Conservation (phyloP, 2,113 vertebrate genomes). For the Cryptotis parvus region DNA sequence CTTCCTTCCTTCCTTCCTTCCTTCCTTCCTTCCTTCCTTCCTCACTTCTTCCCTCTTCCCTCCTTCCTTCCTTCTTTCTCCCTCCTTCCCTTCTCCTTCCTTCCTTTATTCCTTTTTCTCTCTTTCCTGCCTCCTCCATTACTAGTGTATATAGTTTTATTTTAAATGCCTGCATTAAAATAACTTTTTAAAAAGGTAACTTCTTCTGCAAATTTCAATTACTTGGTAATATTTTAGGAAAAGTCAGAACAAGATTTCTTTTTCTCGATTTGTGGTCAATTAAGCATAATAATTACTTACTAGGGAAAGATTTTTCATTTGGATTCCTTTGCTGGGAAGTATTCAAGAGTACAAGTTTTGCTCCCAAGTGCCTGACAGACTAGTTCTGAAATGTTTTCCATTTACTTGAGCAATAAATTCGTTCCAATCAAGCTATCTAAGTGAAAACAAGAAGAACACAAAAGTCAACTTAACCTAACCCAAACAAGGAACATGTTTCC, state of each 20-base stretch:
- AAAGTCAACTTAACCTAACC: slow-evolving; percentile 49
- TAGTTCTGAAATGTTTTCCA: slow-evolving; percentile 52
- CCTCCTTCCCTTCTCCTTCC: too few species aligned
- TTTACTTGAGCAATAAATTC: slow-evolving; percentile 42
- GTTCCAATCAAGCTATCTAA: slow-evolving; percentile 44
- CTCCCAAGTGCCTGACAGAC: slow-evolving; percentile 48
- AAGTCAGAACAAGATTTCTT: background rate
- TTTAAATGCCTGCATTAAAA: slow-evolving; percentile 24
- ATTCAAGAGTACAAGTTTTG: background rate
- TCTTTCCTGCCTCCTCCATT: too few species aligned
- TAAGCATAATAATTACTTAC: background rate
- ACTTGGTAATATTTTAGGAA: slow-evolving; percentile 44
- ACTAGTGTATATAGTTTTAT: background rate
- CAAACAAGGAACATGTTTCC: background rate
- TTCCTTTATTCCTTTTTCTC: too few species aligned
- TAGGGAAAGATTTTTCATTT: background rate
- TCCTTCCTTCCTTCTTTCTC: too few species aligned
- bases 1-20: too few species aligned
- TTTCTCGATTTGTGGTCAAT: slow-evolving; percentile 18
- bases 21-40: too few species aligned
- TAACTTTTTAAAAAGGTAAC: background rate
- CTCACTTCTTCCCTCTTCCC: too few species aligned
- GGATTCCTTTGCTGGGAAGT: slow-evolving; percentile 5
- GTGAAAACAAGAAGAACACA: slow-evolving; percentile 63
- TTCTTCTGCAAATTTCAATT: slow-evolving; percentile 35